phyloP scores from a whole-genome alignment of 2,797 vertebrate genomes.

The Pristis pectinata region DNA sequence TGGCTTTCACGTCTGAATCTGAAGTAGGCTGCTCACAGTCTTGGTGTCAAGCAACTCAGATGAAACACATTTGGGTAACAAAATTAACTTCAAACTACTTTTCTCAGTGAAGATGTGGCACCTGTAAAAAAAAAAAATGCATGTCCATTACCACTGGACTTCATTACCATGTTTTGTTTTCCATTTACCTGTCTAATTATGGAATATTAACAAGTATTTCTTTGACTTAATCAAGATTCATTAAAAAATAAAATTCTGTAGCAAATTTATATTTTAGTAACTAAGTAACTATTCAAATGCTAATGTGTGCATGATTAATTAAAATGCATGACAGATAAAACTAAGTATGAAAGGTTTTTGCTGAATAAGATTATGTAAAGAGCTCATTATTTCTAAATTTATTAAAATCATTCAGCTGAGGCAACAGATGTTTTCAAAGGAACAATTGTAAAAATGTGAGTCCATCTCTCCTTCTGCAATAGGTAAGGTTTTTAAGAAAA shows the following conservation, averaged over 20 bases:
- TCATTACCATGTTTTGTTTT: neutral
- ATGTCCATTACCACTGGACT: neutral
- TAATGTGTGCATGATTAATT: too few species aligned
- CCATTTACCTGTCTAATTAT: neutral
- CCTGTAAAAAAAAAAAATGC: neutral
- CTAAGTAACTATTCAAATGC: too few species aligned
- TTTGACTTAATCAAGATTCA: too few species aligned
- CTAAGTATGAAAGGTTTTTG: too few species aligned
- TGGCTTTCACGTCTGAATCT: too few species aligned
- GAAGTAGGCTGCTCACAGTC: too few species aligned
- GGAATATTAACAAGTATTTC: too few species aligned
- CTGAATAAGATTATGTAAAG: too few species aligned
- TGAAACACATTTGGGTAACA: neutral
- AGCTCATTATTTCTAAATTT: neutral
- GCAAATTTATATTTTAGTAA: too few species aligned
- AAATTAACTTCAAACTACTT: neutral
- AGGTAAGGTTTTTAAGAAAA: neutral
- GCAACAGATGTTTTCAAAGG: neutral
- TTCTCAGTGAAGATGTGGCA: neutral
- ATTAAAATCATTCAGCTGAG: neutral
- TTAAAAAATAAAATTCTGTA: too few species aligned
- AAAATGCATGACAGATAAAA: too few species aligned
- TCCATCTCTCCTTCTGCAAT: neutral
- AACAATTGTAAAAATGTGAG: neutral
- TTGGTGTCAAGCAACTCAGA: too few species aligned